Evolutionary conservation across 2,797 vertebrate species (phyloP), one percentile per base, ranked within the genome.

Genomic region (Pangasius djambal): DNA sequence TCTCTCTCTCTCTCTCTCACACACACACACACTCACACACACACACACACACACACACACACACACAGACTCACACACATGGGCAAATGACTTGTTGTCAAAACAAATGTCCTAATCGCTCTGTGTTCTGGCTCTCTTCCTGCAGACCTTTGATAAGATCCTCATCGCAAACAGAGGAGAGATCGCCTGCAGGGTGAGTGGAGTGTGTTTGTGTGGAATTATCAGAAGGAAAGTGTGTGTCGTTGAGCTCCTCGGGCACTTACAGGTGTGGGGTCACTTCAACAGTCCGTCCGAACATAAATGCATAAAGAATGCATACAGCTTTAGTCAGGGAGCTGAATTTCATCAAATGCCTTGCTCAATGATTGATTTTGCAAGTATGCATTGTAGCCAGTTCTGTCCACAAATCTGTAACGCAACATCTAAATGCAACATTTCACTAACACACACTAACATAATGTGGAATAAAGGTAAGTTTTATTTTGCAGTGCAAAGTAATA

Each of bases 131-230:
- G 67, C 61, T 87, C 91, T 88, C 44, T 34, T 92, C 87, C 84
- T 92, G 84, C 91, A 99, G 98, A 98, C 97, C 85, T 99, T 99
- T 95, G 98, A 99, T 92, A 99, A 99, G 94, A 97, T 99, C 92
- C 97, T 99, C 89, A 96, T 99, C 89, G 99, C 98, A 89, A 99
- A 99, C 96, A 97, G 99, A 97, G 98, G 99, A 93, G 99, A 99
- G 95, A 99, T 99, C 90, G 98, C 98, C 22, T 99, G 99, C 94
- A 95, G 99, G 94, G 98, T 99, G 94, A 97, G 97, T 96, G 40
- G 93, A 97, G 97, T 95, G 61, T 67, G 74, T 88, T 69, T 81
- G 37, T 57, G 74, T 82, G 84, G 82, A 69, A n/a, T 87, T 34
- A 81, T 86, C 48, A 81, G 37, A 44, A 74, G 59, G 52, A 84